These are phyloP conservation scores for Exephanes ischioxanthus DNA, from an alignment of 2,888 invertebrate species.

Conservation along the genomic window DNA sequence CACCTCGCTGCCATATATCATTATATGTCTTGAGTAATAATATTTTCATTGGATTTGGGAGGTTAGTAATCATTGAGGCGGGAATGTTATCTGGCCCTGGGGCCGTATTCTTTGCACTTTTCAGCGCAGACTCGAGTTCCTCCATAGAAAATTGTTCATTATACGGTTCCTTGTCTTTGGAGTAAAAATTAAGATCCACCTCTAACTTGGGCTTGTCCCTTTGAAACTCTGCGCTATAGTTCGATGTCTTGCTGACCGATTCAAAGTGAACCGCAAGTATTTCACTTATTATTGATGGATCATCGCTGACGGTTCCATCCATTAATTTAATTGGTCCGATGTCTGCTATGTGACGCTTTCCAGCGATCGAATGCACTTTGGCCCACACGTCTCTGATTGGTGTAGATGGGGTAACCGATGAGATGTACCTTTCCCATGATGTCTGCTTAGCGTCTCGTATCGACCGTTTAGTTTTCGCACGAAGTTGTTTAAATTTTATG, in stretches of 20 bases:
- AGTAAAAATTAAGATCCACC: neutral
- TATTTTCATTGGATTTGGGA: conserved; percentile 17
- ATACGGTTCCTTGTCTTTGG: neutral
- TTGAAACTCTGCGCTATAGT: neutral
- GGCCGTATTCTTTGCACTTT: conserved; percentile 33
- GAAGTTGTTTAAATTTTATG: neutral
- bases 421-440: neutral
- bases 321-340: neutral
- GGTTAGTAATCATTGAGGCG: conserved; percentile 54
- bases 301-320: neutral
- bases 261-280: neutral
- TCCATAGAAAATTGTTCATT: neutral
- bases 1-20: conserved; percentile 45
- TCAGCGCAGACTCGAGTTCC: conserved; percentile 35
- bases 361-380: neutral
- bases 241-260: neutral
- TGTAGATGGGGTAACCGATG: neutral
- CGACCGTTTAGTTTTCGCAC: neutral
- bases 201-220: neutral
- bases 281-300: neutral
- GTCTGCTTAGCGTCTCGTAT: neutral
- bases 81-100: conserved; percentile 64
- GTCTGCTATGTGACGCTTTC: neutral
- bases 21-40: conserved; percentile 58
- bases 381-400: neutral